phyloP scores from a whole-genome alignment of 2,888 invertebrate species.

The Dynastes tityus region DNA sequence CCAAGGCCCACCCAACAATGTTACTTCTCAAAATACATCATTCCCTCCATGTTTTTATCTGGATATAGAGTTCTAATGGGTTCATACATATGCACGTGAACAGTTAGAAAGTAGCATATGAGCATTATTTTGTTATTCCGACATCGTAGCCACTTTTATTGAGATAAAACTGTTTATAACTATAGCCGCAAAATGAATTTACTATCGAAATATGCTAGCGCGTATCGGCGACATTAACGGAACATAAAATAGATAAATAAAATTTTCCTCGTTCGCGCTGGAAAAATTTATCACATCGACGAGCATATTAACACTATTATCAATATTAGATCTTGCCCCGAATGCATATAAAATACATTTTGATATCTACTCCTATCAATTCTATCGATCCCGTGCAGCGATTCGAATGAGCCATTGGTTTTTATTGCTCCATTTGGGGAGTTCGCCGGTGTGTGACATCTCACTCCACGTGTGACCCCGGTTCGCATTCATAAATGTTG shows the following conservation, averaged over 20 bases:
- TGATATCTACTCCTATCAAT: conserved; percentile 68
- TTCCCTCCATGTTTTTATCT: too few relatives aligned
- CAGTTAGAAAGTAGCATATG: conserved; percentile 2
- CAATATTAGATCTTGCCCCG: conserved; percentile 66
- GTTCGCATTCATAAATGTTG: conserved; percentile 67
- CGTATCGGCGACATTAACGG: conserved; percentile 33
- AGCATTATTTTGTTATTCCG: conserved; percentile 13
- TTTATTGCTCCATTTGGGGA: conserved; percentile 68
- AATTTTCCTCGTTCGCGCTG: conserved; percentile 35
- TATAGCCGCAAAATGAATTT: conserved; percentile 28
- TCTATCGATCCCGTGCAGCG: conserved; percentile 65
- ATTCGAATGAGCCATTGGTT: conserved; percentile 69
- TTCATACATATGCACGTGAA: neutral
- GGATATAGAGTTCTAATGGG: too few relatives aligned
- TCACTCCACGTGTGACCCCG: conserved; percentile 66
- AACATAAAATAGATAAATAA: conserved; percentile 45
- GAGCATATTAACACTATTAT: conserved; percentile 58
- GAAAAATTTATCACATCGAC: conserved; percentile 47
- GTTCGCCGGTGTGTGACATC: conserved; percentile 65
- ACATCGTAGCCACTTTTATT: conserved; percentile 17
- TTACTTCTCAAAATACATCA: too few relatives aligned
- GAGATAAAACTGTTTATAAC: conserved; percentile 25
- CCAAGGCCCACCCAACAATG: too few relatives aligned
- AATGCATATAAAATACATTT: conserved; percentile 67
- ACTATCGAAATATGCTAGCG: conserved; percentile 18